Evolutionary conservation across 2,113 vertebrate genomes (phyloP).

Genomic region (Neolamprologus fasciatus): DNA sequence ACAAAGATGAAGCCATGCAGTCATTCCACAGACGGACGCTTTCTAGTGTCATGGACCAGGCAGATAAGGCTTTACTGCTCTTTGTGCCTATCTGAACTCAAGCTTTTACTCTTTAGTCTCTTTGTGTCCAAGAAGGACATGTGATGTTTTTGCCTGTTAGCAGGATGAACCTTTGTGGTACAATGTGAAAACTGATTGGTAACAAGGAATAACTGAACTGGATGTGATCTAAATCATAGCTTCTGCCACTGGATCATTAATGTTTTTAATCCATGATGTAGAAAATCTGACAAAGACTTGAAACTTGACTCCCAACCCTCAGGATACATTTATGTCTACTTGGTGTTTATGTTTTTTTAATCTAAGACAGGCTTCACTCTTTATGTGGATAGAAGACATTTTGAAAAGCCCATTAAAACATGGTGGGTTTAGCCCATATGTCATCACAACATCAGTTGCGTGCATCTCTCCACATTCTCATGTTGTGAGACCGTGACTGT

Average conservation of each 20-base stretch:
- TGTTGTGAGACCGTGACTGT: not conserved
- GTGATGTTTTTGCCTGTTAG: not conserved
- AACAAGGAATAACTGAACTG: not conserved
- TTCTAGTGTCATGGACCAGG: conserved; percentile 18
- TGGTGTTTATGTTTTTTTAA: not conserved
- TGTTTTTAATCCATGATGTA: not conserved
- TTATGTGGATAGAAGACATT: not conserved
- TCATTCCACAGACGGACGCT: not conserved
- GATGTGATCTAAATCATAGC: conserved; percentile 1
- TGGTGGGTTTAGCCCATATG: not conserved
- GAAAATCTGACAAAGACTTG: not conserved
- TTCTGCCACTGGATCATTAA: not conserved
- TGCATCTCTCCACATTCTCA: not conserved
- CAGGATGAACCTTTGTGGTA: not conserved
- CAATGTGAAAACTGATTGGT: not conserved
- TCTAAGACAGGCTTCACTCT: not conserved
- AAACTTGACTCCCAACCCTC: not conserved
- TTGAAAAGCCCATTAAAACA: not conserved
- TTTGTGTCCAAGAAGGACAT: not conserved
- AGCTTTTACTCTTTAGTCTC: not conserved
- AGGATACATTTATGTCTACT: not conserved
- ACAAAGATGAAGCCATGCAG: not conserved
- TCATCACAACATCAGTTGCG: not conserved
- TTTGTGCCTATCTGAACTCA: not conserved
- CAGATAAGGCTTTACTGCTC: conserved; percentile 33